These are phyloP conservation scores for Lasioglossum lativentre DNA, from an alignment of 2,888 invertebrate species.

Conservation along the genomic window DNA sequence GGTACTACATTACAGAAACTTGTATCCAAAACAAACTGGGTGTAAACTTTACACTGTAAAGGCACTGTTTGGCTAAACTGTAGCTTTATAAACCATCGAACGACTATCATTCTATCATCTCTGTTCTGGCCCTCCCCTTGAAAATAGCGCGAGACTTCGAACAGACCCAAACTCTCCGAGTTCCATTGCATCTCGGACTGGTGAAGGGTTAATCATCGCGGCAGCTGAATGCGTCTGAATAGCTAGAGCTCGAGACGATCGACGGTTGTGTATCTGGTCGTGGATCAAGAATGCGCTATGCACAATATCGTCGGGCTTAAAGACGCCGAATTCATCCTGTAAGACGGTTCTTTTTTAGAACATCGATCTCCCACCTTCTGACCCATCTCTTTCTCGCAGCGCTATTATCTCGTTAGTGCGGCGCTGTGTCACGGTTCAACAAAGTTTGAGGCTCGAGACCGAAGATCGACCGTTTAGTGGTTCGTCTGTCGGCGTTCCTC, in stretches of 20 bases:
- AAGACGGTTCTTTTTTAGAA: constrained; percentile 45
- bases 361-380: constrained; percentile 13
- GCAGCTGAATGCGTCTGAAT: not conserved
- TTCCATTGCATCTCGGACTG: not conserved
- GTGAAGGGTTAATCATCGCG: constrained; percentile 4
- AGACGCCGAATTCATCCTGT: constrained; percentile 46
- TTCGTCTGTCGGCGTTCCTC: constrained; percentile 47
- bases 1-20: not conserved
- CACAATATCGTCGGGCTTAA: constrained; percentile 51
- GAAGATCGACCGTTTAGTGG: constrained; percentile 43
- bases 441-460: constrained; percentile 54
- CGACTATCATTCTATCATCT: not conserved
- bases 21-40: not conserved
- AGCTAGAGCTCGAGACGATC: not conserved
- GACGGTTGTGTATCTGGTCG: constrained; percentile 51
- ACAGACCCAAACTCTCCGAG: not conserved
- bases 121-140: not conserved
- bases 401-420: constrained; percentile 65
- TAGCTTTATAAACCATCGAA: not conserved
- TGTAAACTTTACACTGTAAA: too few species aligned
- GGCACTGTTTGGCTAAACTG: not conserved
- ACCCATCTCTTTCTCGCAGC: constrained; percentile 54
- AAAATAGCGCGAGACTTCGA: not conserved
- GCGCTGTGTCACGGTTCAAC: constrained; percentile 61
- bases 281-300: constrained; percentile 66